Evolutionary conservation across 2,113 vertebrate species (phyloP).

Genomic region (Tapirus terrestris): DNA sequence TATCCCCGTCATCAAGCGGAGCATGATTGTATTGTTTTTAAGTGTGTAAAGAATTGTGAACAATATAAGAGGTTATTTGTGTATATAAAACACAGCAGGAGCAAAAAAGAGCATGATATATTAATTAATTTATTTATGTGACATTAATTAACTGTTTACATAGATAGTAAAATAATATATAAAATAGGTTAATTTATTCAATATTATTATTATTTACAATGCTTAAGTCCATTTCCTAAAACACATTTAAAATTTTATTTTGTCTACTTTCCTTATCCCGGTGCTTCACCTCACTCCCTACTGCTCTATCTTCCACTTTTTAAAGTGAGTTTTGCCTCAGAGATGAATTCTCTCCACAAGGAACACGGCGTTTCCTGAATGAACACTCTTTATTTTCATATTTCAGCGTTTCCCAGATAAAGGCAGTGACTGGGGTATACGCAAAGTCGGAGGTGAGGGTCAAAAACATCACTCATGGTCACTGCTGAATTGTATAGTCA

Average conservation of each 20-base stretch:
- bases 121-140: background rate
- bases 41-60: background rate
- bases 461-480: background rate
- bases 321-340: background rate
- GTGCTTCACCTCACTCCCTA: background rate
- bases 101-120: background rate
- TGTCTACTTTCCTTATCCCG: background rate
- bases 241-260: background rate
- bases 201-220: background rate
- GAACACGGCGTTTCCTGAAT: background rate
- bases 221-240: background rate
- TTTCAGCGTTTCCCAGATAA: background rate
- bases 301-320: background rate
- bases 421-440: background rate
- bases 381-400: background rate
- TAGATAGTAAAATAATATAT: background rate
- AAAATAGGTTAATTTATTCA: background rate
- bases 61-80: background rate
- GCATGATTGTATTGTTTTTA: background rate
- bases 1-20: too few relatives aligned
- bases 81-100: background rate
- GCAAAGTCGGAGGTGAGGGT: background rate
- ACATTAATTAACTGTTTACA: background rate
- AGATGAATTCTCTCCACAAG: background rate
- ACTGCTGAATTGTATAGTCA: background rate